Conservation (phyloP, 2,888 invertebrate species). For the Bimastos eiseni region DNA sequence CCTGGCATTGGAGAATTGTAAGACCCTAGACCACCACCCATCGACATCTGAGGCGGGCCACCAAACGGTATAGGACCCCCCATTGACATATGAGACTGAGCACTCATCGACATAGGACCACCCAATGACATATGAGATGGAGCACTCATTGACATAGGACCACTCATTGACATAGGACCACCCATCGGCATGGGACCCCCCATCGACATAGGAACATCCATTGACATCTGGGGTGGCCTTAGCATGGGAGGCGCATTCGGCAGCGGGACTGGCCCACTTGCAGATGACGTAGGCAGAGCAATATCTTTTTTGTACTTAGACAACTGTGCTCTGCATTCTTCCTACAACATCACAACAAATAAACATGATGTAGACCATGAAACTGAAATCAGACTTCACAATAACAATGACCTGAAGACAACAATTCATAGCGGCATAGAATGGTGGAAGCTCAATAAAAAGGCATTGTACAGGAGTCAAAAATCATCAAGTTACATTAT, state of each 20-base stretch:
- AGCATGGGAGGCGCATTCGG: background rate
- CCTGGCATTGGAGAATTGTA: background rate
- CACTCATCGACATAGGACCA: background rate
- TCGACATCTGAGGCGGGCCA: background rate
- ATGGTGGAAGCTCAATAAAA: too few species aligned
- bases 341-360: slow-evolving; percentile 16
- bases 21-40: background rate
- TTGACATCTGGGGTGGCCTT: slow-evolving; percentile 1
- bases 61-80: background rate
- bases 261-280: background rate
- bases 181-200: background rate
- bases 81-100: too few species aligned
- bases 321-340: slow-evolving; percentile 32
- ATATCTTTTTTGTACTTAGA: slow-evolving; percentile 24
- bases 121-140: background rate
- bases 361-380: background rate
- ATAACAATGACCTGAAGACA: background rate
- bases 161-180: background rate
- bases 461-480: too few species aligned
- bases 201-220: background rate
- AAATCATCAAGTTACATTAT: too few species aligned
- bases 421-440: background rate
- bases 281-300: slow-evolving; percentile 8
- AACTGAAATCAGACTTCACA: background rate
- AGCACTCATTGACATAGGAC: background rate